Evolutionary conservation across 2,888 invertebrate genomes (phyloP).

Genomic region (Allygus modestus): DNA sequence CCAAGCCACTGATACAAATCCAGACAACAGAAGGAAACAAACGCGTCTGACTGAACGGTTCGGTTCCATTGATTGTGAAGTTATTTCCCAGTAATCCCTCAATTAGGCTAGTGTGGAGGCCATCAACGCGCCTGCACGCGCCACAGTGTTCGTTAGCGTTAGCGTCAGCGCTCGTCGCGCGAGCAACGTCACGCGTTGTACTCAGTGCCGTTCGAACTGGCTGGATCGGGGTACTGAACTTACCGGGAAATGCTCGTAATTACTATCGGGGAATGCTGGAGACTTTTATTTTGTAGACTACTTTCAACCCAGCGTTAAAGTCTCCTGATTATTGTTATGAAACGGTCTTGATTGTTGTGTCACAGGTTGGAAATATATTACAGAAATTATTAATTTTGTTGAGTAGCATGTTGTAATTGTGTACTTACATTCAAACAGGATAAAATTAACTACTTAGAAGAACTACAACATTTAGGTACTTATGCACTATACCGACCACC

Average conservation of each 20-base stretch:
- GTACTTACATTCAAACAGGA: too few species aligned
- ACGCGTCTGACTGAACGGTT: background rate
- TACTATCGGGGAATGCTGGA: background rate
- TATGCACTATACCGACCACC: too few species aligned
- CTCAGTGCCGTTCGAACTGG: background rate
- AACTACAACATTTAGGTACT: too few species aligned
- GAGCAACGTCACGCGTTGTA: background rate
- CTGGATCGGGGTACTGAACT: background rate
- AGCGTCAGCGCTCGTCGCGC: background rate
- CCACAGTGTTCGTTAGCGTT: background rate
- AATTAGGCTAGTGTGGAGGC: background rate
- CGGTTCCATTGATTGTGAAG: background rate
- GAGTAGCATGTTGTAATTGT: too few species aligned
- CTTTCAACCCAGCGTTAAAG: background rate
- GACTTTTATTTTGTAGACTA: background rate
- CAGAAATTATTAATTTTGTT: too few species aligned
- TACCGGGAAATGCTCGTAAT: background rate
- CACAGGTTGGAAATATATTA: too few species aligned
- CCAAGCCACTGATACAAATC: too few species aligned
- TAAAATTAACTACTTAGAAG: too few species aligned
- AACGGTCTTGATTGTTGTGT: background rate
- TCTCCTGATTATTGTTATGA: background rate
- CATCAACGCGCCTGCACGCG: conserved; percentile 8
- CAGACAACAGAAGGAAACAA: background rate
- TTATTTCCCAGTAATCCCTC: conserved; percentile 19